Conservation (phyloP, 2,797 vertebrate genomes). For the Poecilia picta region DNA sequence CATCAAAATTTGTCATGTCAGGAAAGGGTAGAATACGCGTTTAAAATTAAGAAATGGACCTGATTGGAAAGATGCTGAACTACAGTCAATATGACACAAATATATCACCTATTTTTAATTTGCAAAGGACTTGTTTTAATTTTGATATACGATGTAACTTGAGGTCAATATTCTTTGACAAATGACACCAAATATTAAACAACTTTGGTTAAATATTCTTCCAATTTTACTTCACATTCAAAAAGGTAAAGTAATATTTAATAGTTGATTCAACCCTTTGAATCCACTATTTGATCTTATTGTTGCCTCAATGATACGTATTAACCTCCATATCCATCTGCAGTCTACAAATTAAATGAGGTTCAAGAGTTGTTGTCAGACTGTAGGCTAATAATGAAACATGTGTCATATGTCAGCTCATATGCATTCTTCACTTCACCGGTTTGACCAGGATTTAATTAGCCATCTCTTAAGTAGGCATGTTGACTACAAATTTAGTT, state of each 20-base stretch:
- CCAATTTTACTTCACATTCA: background rate
- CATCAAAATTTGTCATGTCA: background rate
- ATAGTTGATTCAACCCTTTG: background rate
- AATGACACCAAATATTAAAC: background rate
- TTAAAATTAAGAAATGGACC: background rate
- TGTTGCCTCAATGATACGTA: slow-evolving; percentile 54
- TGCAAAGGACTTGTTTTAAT: background rate
- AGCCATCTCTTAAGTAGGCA: slow-evolving; percentile 40
- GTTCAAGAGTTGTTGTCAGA: slow-evolving; percentile 60
- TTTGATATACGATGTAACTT: background rate
- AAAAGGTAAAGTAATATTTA: slow-evolving; percentile 5
- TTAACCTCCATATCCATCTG: slow-evolving; percentile 64
- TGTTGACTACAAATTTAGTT: slow-evolving; percentile 18
- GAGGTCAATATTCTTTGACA: background rate
- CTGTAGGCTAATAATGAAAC: slow-evolving; percentile 54
- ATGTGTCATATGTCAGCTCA: slow-evolving; percentile 75
- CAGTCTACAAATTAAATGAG: slow-evolving; percentile 56
- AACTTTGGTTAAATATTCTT: background rate
- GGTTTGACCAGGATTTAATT: slow-evolving; percentile 47
- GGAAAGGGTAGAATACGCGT: background rate
- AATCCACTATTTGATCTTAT: slow-evolving; percentile 56
- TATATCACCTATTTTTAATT: background rate
- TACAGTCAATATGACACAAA: background rate
- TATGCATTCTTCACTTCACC: slow-evolving; percentile 49
- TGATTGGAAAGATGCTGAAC: background rate